Percentiles rank a stretch among this genome's conserved stretches.
Conservation (phyloP, 2,113 vertebrate genomes). For the Grammomys surdaster region DNA sequence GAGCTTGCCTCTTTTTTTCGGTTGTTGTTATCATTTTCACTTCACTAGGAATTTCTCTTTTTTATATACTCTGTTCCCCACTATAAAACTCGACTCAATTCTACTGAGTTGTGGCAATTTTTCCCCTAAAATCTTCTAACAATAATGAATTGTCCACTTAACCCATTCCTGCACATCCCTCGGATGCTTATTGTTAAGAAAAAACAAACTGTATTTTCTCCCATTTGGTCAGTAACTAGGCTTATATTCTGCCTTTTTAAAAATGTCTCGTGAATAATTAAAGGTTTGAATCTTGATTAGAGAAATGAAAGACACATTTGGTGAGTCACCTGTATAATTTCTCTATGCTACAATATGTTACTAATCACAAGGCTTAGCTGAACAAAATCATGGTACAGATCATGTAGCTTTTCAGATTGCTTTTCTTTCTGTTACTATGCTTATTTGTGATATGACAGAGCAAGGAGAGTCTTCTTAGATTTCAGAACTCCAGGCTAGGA, state of each 20-base stretch:
- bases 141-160: conserved; percentile 46
- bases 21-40: not conserved
- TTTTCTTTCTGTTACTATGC: not conserved
- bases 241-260: conserved; percentile 30
- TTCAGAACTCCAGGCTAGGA: not conserved
- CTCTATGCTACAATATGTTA: not conserved
- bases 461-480: not conserved
- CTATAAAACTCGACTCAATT: conserved; percentile 47
- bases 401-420: not conserved
- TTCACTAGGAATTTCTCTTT: conserved; percentile 39
- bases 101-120: conserved; percentile 34
- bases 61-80: not conserved
- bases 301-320: not conserved
- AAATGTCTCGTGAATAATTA: not conserved
- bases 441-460: not conserved
- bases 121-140: conserved; percentile 16
- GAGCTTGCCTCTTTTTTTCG: not conserved
- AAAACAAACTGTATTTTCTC: conserved; percentile 30
- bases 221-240: conserved; percentile 41
- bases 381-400: not conserved
- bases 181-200: conserved; percentile 43
- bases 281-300: not conserved
- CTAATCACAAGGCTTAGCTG: not conserved
- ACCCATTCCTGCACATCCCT: not conserved
- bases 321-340: not conserved